Evolutionary conservation across 23 tunicate species (phyloP), one percentile per base, ranked within the genome.

Genomic region (Halocynthia aurantium): DNA sequence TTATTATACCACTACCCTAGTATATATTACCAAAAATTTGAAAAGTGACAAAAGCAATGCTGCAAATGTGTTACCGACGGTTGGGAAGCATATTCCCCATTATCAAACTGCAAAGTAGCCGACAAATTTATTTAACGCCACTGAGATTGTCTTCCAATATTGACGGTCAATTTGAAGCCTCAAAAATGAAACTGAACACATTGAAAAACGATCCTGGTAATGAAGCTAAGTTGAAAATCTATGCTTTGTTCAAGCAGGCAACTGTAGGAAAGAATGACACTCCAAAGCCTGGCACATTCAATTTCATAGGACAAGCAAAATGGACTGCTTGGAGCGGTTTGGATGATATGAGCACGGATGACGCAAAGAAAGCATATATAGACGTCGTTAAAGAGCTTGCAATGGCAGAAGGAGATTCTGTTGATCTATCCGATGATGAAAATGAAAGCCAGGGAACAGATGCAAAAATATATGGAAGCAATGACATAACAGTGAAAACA

Each of bases 231-330:
- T 71, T 92, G 53, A 78, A 86, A 53, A 86, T 92, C 13, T 92
- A 92, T 81, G 98, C 98, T 56, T 56, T 92, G 31, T 91, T 91
- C 84, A 91, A 91, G 67, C 95, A 88, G 96, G 98, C 98, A 10
- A 86, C 88, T 6, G n/a, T 82, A 72, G 98, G 98, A 8, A 85
- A 82, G 61, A 92, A 92, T 55, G 86, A 84, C 54, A 82, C 84
- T 7, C 74, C 78, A 50, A 92, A 92, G 79, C 98, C 98, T 22
- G 82, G 92, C 49, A 76, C 98, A n/a, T 86, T 92, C 64, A 92
- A 86, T 61, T 92, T 92, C 83, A 92, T 92, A 18, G 98, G 82
- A 31, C 88, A 84, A 80, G 98, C 91, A 9, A 92, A 92, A 69
- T 92, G 98, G 98, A 62, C 55, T 44, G 98, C 98, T 7, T 92